Evolutionary conservation across 2,113 vertebrate genomes (phyloP), one percentile per base, ranked within the genome.

Genomic region (Cololabis saira): DNA sequence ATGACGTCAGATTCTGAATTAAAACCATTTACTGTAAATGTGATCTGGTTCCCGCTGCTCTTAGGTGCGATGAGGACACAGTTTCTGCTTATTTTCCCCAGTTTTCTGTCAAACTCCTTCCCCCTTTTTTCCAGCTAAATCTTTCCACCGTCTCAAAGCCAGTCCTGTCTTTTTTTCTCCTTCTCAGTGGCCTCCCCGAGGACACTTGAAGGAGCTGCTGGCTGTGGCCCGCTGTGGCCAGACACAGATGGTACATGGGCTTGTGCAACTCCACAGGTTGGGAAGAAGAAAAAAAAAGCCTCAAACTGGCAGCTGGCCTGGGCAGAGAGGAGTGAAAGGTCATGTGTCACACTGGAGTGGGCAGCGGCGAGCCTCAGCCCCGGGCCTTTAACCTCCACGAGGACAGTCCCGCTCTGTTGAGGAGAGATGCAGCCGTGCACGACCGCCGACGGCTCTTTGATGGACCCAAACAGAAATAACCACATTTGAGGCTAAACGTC

Each of bases 371-470:
- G 78, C 76, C 74, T 85, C 67, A 49, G 77, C 51, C 13, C 27
- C 78, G 87, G 89, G 81, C 87, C 5, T 91, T 64, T 89, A 24
- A 80, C 82, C 82, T 21, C 22, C 75, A 61, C 12, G 44, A 57
- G 45, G 73, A 78, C 78, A 87, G 79, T 71, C 66, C 57, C 49
- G 63, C 27, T 67, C 65, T 85, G 82, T 86, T 76, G 44, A 37
- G n/a, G 50, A 72, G 45, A 51, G 24, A 27, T 27, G 47, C 66
- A 60, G 33, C 52, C 42, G 14, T 21, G 11, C 41, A 27, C 24
- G 16, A 17, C 24, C 57, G 24, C 48, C 12, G 14, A 37, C 24
- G 12, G 49, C 42, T 53, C 58, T 55, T 64, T 57, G 65, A 44
- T 61, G 50, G 40, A 78, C 68, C 52, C 50, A 22, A 40, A 57